These are phyloP conservation scores for Nothocercus nigrocapillus DNA, from an alignment of 2,113 vertebrate species.

Conservation along the genomic window DNA sequence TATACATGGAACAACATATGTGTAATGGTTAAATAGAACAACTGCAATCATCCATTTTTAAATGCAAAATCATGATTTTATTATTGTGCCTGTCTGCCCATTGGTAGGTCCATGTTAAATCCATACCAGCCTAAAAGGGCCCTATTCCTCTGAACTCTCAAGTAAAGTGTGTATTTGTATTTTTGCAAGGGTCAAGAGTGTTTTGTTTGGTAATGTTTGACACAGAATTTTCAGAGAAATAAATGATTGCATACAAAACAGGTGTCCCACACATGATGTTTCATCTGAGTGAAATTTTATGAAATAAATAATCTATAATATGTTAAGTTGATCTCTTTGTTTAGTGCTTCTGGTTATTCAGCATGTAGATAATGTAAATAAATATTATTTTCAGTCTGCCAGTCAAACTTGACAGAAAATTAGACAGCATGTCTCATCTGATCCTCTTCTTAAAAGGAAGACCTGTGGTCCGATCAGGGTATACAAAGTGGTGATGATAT, in stretches of 20 bases:
- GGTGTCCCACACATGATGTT: neutral
- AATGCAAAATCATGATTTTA: neutral
- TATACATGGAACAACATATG: neutral
- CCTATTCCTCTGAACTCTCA: neutral
- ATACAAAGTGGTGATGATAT: neutral
- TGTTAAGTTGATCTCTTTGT: neutral
- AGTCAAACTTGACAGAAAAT: neutral
- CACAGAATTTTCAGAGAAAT: neutral
- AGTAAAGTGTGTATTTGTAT: neutral
- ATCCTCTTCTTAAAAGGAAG: neutral
- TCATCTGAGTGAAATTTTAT: neutral
- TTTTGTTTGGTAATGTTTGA: neutral
- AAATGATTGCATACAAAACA: neutral
- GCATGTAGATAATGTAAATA: slow-evolving; percentile 9
- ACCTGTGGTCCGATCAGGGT: neutral
- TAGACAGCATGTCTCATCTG: neutral
- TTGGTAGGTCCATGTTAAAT: neutral
- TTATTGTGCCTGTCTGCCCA: neutral
- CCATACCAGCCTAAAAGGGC: neutral
- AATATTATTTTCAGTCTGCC: neutral
- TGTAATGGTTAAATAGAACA: neutral
- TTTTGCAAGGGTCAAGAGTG: neutral
- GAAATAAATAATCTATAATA: neutral
- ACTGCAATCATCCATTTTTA: neutral
- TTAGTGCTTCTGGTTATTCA: slow-evolving; percentile 11